phyloP scores from a whole-genome alignment of 2,888 invertebrate genomes.

The Clepsis dumicolana region DNA sequence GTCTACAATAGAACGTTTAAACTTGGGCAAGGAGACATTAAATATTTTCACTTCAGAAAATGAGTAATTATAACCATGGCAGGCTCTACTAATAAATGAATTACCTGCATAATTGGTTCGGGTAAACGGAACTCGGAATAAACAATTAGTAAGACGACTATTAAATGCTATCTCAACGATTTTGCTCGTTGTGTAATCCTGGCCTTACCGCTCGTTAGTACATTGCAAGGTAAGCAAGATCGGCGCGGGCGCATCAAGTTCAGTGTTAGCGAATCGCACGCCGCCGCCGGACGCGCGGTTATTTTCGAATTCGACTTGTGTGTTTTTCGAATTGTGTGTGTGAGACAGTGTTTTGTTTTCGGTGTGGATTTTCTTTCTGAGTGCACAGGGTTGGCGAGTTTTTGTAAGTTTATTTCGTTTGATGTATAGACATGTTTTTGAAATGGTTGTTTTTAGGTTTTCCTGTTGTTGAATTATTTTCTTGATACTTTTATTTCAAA shows the following conservation, averaged over 20 bases:
- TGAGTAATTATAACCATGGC: no score
- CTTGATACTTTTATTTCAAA: no score
- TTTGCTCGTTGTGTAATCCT: no score
- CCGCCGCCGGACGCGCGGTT: constrained; percentile 56
- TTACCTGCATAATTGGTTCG: no score
- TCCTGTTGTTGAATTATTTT: background rate
- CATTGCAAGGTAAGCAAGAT: constrained; percentile 64
- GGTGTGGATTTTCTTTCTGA: constrained; percentile 32
- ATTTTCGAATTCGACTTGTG: constrained; percentile 54
- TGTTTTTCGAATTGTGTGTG: constrained; percentile 51
- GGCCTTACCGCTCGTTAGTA: constrained; percentile 7
- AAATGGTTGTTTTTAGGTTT: background rate
- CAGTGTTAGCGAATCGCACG: constrained; percentile 72
- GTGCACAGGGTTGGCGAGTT: constrained; percentile 21
- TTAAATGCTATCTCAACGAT: no score
- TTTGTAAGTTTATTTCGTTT: constrained; percentile 1
- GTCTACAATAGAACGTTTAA: no score
- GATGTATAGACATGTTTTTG: no score
- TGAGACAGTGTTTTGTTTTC: constrained; percentile 50
- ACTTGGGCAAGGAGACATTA: no score
- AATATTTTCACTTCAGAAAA: no score
- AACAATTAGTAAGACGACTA: no score
- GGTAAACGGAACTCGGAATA: no score
- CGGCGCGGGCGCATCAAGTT: constrained; percentile 70
- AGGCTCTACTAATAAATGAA: no score